These are phyloP conservation scores for Epirrhoe tristata DNA, from an alignment of 2,888 invertebrate species.

Conservation along the genomic window DNA sequence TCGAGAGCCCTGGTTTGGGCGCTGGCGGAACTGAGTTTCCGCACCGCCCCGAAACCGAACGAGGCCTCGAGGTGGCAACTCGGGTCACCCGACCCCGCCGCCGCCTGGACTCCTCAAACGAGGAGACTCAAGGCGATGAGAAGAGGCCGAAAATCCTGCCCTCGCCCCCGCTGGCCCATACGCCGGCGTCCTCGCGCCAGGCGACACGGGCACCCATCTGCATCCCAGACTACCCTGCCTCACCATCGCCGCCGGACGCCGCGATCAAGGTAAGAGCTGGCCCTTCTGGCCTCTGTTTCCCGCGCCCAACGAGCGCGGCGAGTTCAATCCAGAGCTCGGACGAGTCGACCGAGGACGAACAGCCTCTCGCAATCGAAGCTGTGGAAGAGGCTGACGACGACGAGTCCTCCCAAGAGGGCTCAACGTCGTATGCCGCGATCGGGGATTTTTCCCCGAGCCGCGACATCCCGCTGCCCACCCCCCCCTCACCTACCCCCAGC, in stretches of 20 bases:
- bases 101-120: neutral
- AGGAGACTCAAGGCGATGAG: neutral
- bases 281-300: too few species aligned
- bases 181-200: neutral
- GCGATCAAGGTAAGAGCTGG: neutral
- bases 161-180: neutral
- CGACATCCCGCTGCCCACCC: neutral
- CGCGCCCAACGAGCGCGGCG: too few species aligned
- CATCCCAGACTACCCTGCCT: neutral
- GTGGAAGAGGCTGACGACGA: too few species aligned
- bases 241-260: neutral
- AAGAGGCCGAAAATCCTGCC: constrained; percentile 3
- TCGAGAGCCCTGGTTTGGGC: neutral
- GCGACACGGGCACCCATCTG: too few species aligned
- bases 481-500: neutral
- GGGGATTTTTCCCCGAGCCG: neutral
- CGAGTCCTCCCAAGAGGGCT: neutral
- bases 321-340: too few species aligned
- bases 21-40: neutral
- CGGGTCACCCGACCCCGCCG: neutral
- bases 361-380: too few species aligned
- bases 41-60: neutral
- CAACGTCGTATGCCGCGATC: neutral
- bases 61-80: neutral
- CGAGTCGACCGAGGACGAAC: too few species aligned